Conservation (phyloP, 2,888 invertebrate species). For the Ctena decussata region DNA sequence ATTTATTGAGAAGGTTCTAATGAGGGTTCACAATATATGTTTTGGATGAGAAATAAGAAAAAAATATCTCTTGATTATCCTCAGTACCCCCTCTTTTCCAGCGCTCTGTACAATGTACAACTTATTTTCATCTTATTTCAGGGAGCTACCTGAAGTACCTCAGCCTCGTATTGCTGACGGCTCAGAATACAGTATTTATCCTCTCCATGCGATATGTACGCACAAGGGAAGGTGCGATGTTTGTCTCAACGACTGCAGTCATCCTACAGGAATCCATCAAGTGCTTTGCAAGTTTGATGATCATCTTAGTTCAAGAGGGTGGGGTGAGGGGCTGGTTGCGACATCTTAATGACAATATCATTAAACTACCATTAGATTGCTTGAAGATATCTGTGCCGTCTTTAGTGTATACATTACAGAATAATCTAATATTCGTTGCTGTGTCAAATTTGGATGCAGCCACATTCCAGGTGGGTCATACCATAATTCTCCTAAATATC, state of each 20-base stretch:
- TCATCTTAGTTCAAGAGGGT: constrained; percentile 88
- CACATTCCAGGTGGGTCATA: constrained; percentile 92
- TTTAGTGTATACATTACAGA: constrained; percentile 97
- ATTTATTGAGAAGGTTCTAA: no score
- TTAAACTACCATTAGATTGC: constrained; percentile 90
- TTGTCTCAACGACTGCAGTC: constrained; percentile 97
- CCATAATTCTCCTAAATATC: no score
- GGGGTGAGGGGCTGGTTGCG: constrained; percentile 70
- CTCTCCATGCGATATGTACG: constrained; percentile 98
- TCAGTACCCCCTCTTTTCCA: no score
- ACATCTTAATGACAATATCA: constrained; percentile 82
- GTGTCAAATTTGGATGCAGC: constrained; percentile 99
- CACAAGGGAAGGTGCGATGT: constrained; percentile 95
- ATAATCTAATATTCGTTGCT: constrained; percentile 98
- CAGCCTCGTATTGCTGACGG: constrained; percentile 91
- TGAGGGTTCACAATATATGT: no score
- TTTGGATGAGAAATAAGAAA: no score
- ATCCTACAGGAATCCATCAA: constrained; percentile 97
- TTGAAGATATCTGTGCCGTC: constrained; percentile 95
- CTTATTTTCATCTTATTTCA: no score
- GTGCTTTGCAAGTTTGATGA: constrained; percentile 92
- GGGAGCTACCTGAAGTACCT: constrained; percentile 91
- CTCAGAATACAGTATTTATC: constrained; percentile 98
- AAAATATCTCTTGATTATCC: no score
- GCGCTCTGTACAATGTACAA: no score